Percentiles rank a stretch among this genome's conserved stretches.
Conservation (phyloP, 1,140 invertebrate genomes). For the Pogonognathellus flavescens region DNA sequence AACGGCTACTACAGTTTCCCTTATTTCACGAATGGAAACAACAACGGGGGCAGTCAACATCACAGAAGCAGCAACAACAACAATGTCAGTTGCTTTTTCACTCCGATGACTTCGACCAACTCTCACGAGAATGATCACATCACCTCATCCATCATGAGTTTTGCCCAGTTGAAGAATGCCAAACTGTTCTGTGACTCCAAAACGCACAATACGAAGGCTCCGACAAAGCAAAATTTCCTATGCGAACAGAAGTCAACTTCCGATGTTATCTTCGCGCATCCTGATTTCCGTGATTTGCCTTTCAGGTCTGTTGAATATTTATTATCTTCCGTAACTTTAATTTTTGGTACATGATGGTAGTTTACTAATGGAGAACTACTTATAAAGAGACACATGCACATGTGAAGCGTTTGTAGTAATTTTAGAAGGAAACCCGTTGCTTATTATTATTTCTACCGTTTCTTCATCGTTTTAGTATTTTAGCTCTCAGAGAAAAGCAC, state of each 20-base stretch:
- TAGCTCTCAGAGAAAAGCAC: too few species aligned
- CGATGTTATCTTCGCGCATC: slow-evolving; percentile 76
- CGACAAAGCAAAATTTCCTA: slow-evolving; percentile 79
- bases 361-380: too few species aligned
- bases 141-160: slow-evolving; percentile 75
- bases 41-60: slow-evolving; percentile 16
- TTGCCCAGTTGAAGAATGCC: slow-evolving; percentile 68
- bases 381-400: background rate
- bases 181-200: slow-evolving; percentile 75
- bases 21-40: background rate
- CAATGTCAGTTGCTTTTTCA: slow-evolving; percentile 59
- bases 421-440: too few species aligned
- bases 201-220: slow-evolving; percentile 76
- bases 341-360: background rate
- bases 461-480: too few species aligned
- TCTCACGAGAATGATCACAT: slow-evolving; percentile 67
- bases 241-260: slow-evolving; percentile 76
- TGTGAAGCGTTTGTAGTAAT: background rate
- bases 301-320: slow-evolving; percentile 56
- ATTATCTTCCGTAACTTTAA: background rate
- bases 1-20: slow-evolving; percentile 27
- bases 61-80: slow-evolving; percentile 22
- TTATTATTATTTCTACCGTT: too few species aligned
- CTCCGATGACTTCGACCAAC: slow-evolving; percentile 20
- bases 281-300: slow-evolving; percentile 72